These are phyloP conservation scores for Perognathus longimembris DNA, from an alignment of 2,113 vertebrate species.

Conservation along the genomic window DNA sequence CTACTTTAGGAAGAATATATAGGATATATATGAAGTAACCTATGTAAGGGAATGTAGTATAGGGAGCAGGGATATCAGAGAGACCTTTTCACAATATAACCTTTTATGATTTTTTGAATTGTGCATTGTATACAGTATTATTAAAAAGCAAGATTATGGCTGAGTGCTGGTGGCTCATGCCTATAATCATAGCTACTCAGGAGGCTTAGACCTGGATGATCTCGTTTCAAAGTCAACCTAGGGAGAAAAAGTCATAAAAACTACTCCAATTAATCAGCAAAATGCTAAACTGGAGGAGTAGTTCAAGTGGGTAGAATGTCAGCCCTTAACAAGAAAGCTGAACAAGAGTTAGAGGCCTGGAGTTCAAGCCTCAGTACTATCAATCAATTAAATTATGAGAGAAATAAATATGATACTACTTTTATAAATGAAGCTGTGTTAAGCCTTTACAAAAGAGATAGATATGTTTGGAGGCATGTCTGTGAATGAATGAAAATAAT, in stretches of 20 bases:
- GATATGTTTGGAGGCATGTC: not conserved
- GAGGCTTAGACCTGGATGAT: no score
- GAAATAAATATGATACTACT: slow-evolving; percentile 15
- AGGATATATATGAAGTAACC: not conserved
- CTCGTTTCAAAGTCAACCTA: no score
- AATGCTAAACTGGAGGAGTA: no score
- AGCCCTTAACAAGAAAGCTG: no score
- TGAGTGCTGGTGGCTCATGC: no score
- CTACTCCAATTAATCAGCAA: no score
- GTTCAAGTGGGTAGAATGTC: no score
- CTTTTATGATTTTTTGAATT: slow-evolving; percentile 29
- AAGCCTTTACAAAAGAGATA: not conserved
- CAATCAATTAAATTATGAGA: not conserved
- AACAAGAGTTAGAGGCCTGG: no score
- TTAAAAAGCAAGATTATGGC: no score
- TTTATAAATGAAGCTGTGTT: not conserved
- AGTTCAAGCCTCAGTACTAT: no score
- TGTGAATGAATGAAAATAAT: slow-evolving; percentile 21
- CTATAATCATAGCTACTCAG: no score
- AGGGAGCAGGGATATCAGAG: not conserved
- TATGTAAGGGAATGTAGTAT: not conserved
- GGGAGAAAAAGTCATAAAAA: no score
- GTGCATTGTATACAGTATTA: not conserved
- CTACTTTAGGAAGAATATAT: not conserved
- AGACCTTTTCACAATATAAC: not conserved